Evolutionary conservation across 1,140 invertebrate genomes (phyloP).

Genomic region (Heliconius melpomene): DNA sequence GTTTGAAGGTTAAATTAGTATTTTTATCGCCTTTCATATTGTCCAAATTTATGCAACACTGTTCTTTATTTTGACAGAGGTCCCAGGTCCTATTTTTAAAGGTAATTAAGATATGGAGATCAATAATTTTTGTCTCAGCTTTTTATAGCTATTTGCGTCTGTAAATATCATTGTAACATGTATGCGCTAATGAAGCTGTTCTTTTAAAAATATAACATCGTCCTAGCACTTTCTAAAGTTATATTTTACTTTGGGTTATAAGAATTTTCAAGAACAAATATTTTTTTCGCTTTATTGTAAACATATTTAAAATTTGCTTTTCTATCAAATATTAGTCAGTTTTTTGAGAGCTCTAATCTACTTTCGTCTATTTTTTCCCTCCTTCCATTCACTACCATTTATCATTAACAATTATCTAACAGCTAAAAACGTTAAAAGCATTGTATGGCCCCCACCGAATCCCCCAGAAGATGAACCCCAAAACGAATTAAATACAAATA

Average conservation of each 20-base stretch:
- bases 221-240: constrained; percentile 11
- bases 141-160: constrained; percentile 55
- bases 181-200: constrained; percentile 61
- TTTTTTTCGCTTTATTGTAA: constrained; percentile 21
- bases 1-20: not conserved
- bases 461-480: constrained; percentile 68
- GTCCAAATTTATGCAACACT: constrained; percentile 38
- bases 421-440: constrained; percentile 81
- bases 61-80: constrained; percentile 75
- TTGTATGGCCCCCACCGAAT: constrained; percentile 84
- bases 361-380: constrained; percentile 68
- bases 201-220: constrained; percentile 58
- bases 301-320: constrained; percentile 8
- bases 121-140: constrained; percentile 52
- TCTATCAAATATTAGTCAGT: constrained; percentile 18
- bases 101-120: constrained; percentile 64
- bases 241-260: not conserved
- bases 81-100: constrained; percentile 77
- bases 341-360: constrained; percentile 59
- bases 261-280: not conserved
- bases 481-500: constrained; percentile 37
- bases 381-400: constrained; percentile 54
- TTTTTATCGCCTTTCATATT: not conserved
- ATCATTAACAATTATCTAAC: constrained; percentile 59
- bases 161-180: constrained; percentile 51